Evolutionary conservation across 2,797 vertebrate species (phyloP).

Genomic region (Pteropus rufus): DNA sequence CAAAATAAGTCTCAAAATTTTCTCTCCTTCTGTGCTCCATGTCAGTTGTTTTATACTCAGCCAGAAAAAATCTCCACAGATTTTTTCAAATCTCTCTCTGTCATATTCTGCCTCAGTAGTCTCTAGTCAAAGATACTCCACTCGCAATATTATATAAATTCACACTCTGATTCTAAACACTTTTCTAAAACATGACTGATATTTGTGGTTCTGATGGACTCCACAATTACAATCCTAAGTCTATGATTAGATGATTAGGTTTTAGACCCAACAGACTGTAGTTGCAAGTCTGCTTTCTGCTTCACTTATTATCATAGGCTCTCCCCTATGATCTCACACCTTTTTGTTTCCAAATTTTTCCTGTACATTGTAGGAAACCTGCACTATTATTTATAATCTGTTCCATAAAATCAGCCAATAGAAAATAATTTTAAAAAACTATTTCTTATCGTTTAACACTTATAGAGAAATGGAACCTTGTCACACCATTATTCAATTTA

Average conservation of each 20-base stretch:
- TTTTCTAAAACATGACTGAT: neutral
- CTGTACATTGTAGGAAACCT: neutral
- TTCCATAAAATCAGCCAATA: neutral
- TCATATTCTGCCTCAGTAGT: neutral
- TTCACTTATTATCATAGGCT: neutral
- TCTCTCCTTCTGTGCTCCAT: neutral
- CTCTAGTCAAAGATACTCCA: neutral
- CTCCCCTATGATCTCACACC: neutral
- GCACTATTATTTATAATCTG: neutral
- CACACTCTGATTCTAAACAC: neutral
- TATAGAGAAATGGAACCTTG: neutral
- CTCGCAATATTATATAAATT: neutral
- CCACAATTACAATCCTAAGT: neutral
- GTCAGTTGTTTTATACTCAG: neutral
- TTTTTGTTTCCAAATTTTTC: neutral
- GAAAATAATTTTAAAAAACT: neutral
- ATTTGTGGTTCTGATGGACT: neutral
- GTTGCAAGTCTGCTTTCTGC: neutral
- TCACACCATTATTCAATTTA: neutral
- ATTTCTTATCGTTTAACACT: neutral
- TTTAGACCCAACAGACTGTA: neutral
- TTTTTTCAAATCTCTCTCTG: neutral
- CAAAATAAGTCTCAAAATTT: neutral
- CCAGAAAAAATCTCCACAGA: neutral
- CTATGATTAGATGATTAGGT: neutral